Percentiles rank a stretch among this genome's conserved stretches.
These are phyloP conservation scores for Podotricha telesiphe DNA, from an alignment of 2,888 invertebrate genomes.

Conservation along the genomic window DNA sequence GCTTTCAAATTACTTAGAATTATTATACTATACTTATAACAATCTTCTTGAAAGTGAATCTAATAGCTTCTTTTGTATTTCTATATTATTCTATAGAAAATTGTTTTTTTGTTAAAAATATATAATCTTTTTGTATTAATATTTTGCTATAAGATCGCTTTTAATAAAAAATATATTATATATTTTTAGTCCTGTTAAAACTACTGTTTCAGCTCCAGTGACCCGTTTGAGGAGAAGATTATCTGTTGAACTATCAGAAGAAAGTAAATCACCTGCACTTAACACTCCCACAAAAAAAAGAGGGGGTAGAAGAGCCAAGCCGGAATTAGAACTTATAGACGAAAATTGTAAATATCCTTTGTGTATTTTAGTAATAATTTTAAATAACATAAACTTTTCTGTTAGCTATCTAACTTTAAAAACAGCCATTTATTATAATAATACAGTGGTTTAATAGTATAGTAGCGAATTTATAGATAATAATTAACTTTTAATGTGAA, in stretches of 20 bases:
- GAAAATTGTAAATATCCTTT: constrained; percentile 64
- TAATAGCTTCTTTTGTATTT: background rate
- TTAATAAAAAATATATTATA: background rate
- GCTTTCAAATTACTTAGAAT: constrained; percentile 19
- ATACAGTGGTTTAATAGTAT: no score
- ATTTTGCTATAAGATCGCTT: background rate
- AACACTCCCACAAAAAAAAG: constrained; percentile 73
- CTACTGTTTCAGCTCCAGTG: constrained; percentile 52
- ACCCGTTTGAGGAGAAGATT: constrained; percentile 67
- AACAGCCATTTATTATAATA: no score
- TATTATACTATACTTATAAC: constrained; percentile 1
- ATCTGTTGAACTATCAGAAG: constrained; percentile 69
- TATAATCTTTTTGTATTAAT: background rate
- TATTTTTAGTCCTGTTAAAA: background rate
- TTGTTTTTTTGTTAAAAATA: background rate
- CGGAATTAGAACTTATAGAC: constrained; percentile 73
- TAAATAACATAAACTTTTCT: background rate
- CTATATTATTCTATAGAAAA: background rate
- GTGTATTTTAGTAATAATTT: background rate
- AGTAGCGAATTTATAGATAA: background rate
- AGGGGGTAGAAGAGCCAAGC: constrained; percentile 64
- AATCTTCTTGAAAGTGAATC: background rate
- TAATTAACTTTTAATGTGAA: constrained; percentile 12
- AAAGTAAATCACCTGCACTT: constrained; percentile 63
- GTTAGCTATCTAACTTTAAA: background rate